phyloP scores from a whole-genome alignment of 2,797 vertebrate species.

The Poeciliopsis infans region DNA sequence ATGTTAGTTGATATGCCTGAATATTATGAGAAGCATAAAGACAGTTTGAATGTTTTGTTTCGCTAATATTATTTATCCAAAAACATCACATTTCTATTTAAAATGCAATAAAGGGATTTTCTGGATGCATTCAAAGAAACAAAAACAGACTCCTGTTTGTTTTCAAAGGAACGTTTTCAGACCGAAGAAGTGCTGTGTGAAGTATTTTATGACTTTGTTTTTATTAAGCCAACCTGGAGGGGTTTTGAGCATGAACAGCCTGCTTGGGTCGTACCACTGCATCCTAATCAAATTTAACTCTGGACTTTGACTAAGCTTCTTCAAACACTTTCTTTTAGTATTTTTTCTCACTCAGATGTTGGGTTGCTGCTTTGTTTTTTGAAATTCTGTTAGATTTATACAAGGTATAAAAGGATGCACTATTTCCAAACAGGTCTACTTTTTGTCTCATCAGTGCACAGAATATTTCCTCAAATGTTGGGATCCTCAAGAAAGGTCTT shows the following conservation, averaged over 20 bases:
- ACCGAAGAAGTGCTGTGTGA: not conserved
- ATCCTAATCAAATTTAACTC: not conserved
- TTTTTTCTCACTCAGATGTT: not conserved
- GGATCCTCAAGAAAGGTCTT: not conserved
- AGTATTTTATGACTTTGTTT: not conserved
- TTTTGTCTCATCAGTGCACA: not conserved
- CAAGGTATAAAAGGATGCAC: not conserved
- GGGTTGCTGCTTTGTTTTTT: not conserved
- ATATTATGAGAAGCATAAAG: not conserved
- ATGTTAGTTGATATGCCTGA: not conserved
- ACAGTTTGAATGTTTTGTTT: not conserved
- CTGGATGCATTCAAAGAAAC: not conserved
- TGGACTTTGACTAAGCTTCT: not conserved
- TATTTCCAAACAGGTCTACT: not conserved
- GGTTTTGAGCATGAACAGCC: not conserved
- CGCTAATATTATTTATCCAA: not conserved
- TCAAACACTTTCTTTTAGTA: not conserved
- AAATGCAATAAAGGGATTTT: not conserved
- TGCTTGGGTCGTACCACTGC: not conserved
- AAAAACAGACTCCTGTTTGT: not conserved
- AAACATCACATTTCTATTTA: not conserved
- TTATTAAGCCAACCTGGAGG: not conserved
- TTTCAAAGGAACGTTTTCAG: not conserved
- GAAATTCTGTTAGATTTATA: not conserved
- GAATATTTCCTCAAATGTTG: not conserved